A percentile compares a stretch with the other conserved stretches of the same genome.
Evolutionary conservation across 2,113 vertebrate species (phyloP).

Genomic region (Cisticola juncidis): DNA sequence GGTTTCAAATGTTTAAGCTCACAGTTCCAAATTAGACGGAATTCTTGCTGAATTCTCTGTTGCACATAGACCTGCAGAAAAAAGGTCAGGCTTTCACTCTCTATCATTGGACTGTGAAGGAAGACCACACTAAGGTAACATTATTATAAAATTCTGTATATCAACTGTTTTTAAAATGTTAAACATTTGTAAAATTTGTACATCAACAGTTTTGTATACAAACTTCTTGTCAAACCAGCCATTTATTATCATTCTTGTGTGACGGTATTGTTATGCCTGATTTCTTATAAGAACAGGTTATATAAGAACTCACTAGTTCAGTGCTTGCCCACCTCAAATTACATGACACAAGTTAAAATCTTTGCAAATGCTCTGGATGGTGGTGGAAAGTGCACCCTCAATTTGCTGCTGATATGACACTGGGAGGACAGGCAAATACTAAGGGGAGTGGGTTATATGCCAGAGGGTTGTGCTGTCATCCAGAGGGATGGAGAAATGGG

Average conservation of each 20-base stretch:
- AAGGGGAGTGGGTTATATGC: not conserved
- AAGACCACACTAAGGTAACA: not conserved
- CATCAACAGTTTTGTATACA: not conserved
- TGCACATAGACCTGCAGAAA: not conserved
- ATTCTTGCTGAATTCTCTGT: not conserved
- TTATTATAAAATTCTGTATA: not conserved
- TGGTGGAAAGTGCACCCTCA: not conserved
- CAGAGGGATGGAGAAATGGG: not conserved
- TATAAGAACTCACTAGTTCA: not conserved
- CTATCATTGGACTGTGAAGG: not conserved
- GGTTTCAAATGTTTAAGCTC: not conserved
- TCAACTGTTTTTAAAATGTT: not conserved
- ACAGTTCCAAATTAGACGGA: not conserved
- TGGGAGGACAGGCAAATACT: not conserved
- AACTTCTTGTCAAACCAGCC: not conserved
- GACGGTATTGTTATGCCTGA: not conserved
- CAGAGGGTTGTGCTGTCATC: not conserved
- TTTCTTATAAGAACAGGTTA: not conserved
- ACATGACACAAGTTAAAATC: not conserved
- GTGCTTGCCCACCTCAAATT: not conserved
- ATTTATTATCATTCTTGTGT: not conserved
- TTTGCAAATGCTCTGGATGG: not conserved
- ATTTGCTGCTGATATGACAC: not conserved
- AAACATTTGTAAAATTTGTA: not conserved
- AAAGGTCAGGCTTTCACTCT: not conserved